Evolutionary conservation across 2,797 vertebrate species (phyloP).

Genomic region (Loriculus beryllinus): DNA sequence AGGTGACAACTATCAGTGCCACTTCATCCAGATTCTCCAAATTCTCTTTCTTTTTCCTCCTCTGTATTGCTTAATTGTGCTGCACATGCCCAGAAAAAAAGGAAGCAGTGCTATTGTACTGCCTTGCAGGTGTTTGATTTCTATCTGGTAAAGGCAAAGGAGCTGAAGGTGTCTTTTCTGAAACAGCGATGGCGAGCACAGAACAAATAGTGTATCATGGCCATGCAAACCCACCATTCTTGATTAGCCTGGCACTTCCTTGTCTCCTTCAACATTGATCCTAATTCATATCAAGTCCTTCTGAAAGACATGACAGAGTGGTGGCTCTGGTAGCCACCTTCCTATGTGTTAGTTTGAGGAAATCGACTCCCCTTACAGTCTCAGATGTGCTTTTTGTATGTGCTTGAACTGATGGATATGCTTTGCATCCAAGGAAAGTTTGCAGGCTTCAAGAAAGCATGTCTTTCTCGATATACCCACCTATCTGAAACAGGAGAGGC

Average conservation of each 20-base stretch:
- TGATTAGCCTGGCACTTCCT: background rate
- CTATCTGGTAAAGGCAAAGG: background rate
- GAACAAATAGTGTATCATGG: background rate
- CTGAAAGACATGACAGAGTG: background rate
- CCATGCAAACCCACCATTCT: background rate
- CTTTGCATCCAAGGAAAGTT: background rate
- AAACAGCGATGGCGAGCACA: background rate
- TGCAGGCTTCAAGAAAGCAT: background rate
- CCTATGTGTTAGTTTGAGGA: background rate
- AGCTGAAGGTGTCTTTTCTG: background rate
- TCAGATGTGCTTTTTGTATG: background rate
- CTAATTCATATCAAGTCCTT: background rate
- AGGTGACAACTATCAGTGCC: background rate
- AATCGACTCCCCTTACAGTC: background rate
- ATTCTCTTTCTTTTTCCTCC: background rate
- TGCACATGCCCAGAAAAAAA: background rate
- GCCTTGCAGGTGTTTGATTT: background rate
- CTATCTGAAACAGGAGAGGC: background rate
- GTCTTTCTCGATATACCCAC: background rate
- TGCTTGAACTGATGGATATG: background rate
- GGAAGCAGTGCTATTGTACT: background rate
- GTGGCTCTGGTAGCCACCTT: background rate
- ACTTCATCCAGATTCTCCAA: background rate
- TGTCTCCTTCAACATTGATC: background rate
- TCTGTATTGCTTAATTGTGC: background rate